Base-by-base conservation (phyloP, 2,113 vertebrate genomes). In the Polyodon spathula region DNA sequence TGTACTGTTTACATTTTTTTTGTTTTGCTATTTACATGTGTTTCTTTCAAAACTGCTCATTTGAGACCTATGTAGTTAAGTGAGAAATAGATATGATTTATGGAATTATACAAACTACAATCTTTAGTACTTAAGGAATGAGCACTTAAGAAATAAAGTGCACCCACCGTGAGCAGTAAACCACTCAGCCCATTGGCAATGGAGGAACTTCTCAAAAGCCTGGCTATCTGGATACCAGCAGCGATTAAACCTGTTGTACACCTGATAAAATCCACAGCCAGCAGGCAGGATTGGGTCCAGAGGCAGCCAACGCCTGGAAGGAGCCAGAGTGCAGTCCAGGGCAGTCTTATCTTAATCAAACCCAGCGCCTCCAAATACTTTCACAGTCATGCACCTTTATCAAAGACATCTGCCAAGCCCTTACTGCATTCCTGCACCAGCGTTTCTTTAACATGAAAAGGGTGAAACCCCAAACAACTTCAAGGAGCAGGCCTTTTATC, bases 331-430 rank as follows among this genome's bases (percentile, higher is more conserved):
- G 9, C 63, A 67, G 42, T 52, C 27, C 57, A n/a, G 39, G 43
- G 40, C 9, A 14, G 53, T 40, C 38, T 61, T 53, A 66, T 56
- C 43, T 37, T 56, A 54, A 48, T 56, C 56, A 63, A n/a, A 64
- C 52, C 43, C 43, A 2, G 48, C 66, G 59, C 62, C 6, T 51
- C 52, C 37, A 59, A 16, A 15, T 41, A 10, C 5, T 59, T 51
- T 37, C 44, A 15, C 27, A 54, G 50, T 40, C 60, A 63, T 44
- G 39, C 10, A 37, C 64, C 55, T 64, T 48, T 44, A 70, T 62
- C 56, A 59, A 66, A 68, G 43, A 44, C 64, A 66, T 63, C 61
- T 68, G 64, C 39, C 17, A 40, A 55, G 48, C 50, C 62, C 62
- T 17, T 27, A 48, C 27, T 4, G 27, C 70, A 72, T 71, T 71